Base-by-base conservation (phyloP, 2,888 invertebrate species). In the Criorhina ranunculi region DNA sequence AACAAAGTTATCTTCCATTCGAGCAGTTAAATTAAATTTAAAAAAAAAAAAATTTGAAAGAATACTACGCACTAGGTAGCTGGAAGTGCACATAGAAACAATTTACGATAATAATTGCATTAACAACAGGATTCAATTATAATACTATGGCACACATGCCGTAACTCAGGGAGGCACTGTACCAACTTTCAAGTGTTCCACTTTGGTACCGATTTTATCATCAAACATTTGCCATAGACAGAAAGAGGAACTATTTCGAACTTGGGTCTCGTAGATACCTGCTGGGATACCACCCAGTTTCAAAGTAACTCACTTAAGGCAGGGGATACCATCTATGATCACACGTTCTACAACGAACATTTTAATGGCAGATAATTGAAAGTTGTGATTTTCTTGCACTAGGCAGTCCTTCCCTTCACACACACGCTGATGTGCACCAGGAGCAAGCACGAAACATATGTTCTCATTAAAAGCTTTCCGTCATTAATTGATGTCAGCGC, bases 381-480 rank as follows among this genome's bases (percentile, higher is more conserved):
- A 80, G 85, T 85, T 85, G 80, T 85, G 85, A 85, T 85, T 85
- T 80, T 70, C 80, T 70, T 85, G 64, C n/a, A 4, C 62, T 24
- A 49, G 57, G 59, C 51, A 51, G 24, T 24, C 24, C 35, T 15
- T 31, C 3, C 15, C 33, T 42, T 19, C 15, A 12, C 59, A 55
- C 57, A 49, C 44, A 66, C 11, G 19, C 24, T 44, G 59, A 67
- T 62, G 60, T 76, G 55, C 49, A 55, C 53, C 46, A 67, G 59
- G 24, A 72, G 73, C 83, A 57, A 69, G 69, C 51, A 66, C 51
- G 81, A 72, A 81, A 86, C 81, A 86, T 86, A 70, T 86, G 81
- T 81, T 77, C 86, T 86, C 81, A 86, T 86, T 86, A 86, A 86
- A 86, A 86, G 86, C 86, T 81, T 86, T 86, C 81, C 76, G 81